phyloP scores from a whole-genome alignment of 2,888 invertebrate genomes.

The Ormia ochracea region DNA sequence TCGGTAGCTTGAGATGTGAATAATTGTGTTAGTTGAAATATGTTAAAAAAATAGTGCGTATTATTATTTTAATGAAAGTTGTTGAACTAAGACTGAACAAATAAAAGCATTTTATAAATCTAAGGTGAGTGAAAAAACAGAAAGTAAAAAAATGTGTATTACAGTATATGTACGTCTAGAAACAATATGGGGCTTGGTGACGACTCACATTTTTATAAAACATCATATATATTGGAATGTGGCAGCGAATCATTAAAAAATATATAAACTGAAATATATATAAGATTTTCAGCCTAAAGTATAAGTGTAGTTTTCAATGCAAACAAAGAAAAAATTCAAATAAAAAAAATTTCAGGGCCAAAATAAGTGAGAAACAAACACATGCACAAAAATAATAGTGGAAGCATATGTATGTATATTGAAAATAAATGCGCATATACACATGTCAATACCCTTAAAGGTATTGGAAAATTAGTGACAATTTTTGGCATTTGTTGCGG shows the following conservation, averaged over 20 bases:
- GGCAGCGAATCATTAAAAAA: too few relatives aligned
- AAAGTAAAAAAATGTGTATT: slow-evolving; percentile 24
- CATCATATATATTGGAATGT: background rate
- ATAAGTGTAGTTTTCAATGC: background rate
- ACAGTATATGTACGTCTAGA: background rate
- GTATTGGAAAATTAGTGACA: background rate
- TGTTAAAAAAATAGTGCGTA: slow-evolving; percentile 4
- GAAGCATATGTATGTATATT: background rate
- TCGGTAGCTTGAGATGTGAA: slow-evolving; percentile 29
- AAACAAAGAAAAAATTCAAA: background rate
- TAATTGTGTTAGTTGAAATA: slow-evolving; percentile 31
- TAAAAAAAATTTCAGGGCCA: background rate
- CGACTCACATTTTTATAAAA: slow-evolving; percentile 12
- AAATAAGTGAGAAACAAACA: background rate
- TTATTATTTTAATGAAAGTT: background rate
- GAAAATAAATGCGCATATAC: slow-evolving; percentile 13
- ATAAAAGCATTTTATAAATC: slow-evolving; percentile 49
- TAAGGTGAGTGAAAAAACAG: slow-evolving; percentile 40
- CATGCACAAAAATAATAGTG: background rate
- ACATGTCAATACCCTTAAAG: background rate
- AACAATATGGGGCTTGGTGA: slow-evolving; percentile 43
- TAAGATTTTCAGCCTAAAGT: background rate
- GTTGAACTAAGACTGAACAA: slow-evolving; percentile 56
- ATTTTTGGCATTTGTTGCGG: background rate
- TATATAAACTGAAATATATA: background rate